Evolutionary conservation across 2,797 vertebrate species (phyloP).

Genomic region (Phoxinus dragarum): DNA sequence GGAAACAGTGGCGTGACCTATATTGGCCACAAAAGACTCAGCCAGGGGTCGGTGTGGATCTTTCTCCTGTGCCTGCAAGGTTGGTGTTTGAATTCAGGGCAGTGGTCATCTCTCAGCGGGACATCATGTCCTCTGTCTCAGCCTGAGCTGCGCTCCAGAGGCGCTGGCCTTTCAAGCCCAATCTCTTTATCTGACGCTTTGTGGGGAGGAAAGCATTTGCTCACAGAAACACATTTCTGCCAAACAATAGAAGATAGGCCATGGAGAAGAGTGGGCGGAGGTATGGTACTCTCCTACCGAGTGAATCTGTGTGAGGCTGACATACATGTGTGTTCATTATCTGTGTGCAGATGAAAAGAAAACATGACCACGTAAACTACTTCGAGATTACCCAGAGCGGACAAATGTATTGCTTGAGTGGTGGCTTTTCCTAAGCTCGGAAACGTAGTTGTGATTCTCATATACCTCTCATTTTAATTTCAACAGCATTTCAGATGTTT

Average conservation of each 20-base stretch:
- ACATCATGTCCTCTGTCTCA: constrained; percentile 54
- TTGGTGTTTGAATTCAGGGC: constrained; percentile 30
- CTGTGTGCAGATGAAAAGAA: constrained; percentile 6
- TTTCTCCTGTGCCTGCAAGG: not conserved
- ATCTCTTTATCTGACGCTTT: constrained; percentile 58
- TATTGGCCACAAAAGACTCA: constrained; percentile 31
- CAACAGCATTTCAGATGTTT: too few species aligned
- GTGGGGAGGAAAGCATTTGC: constrained; percentile 37
- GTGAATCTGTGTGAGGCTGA: constrained; percentile 32
- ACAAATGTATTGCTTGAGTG: too few species aligned
- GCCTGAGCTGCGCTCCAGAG: constrained; percentile 28
- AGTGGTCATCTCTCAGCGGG: constrained; percentile 50
- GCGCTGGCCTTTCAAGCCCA: constrained; percentile 42
- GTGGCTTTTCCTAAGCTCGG: too few species aligned
- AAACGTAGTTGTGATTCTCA: too few species aligned
- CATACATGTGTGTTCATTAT: constrained; percentile 30
- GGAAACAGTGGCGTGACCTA: constrained; percentile 33
- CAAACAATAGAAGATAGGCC: constrained; percentile 43
- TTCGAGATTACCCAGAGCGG: not conserved
- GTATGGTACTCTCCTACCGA: constrained; percentile 32
- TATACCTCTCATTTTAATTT: too few species aligned
- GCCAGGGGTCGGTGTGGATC: constrained; percentile 24
- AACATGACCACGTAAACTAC: not conserved
- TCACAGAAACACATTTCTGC: constrained; percentile 53
- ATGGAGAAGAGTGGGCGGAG: constrained; percentile 45